Evolutionary conservation across 1,140 invertebrate genomes (phyloP).

Genomic region (Megalopta genalis): DNA sequence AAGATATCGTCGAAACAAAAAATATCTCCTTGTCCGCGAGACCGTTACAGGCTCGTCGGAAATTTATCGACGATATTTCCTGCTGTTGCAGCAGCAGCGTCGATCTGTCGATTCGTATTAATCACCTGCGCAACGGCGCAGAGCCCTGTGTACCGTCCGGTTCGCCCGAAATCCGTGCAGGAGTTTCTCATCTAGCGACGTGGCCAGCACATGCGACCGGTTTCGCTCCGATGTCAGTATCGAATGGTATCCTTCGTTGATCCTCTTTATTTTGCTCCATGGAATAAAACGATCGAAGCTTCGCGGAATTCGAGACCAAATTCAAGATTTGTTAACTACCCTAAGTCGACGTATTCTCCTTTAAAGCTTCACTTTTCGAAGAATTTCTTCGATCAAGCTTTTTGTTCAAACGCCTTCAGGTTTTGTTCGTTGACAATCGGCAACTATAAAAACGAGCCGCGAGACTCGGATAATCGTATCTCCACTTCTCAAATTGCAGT

Average conservation of each 20-base stretch:
- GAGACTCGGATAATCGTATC: too few species aligned
- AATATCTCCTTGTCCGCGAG: conserved; percentile 36
- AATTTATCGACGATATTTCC: conserved; percentile 59
- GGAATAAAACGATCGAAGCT: neutral
- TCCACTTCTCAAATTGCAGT: too few species aligned
- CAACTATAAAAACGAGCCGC: too few species aligned
- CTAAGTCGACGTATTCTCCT: too few species aligned
- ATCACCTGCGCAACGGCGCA: conserved; percentile 39
- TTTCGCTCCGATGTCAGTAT: conserved; percentile 55
- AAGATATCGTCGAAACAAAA: neutral
- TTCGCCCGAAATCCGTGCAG: conserved; percentile 30
- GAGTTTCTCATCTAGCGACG: conserved; percentile 50
- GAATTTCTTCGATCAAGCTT: too few species aligned
- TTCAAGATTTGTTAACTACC: too few species aligned
- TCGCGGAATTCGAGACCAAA: neutral
- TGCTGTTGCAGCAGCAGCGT: conserved; percentile 6
- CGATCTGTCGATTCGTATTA: conserved; percentile 59
- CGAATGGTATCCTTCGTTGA: conserved; percentile 36
- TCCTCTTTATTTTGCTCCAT: too few species aligned
- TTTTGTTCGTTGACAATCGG: too few species aligned
- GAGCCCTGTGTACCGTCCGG: conserved; percentile 8
- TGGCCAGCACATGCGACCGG: conserved; percentile 50
- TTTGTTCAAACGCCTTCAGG: too few species aligned
- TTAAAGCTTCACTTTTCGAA: too few species aligned
- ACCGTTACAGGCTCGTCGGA: neutral